Conservation (phyloP, 2,888 invertebrate species). For the Unio pictorum region DNA sequence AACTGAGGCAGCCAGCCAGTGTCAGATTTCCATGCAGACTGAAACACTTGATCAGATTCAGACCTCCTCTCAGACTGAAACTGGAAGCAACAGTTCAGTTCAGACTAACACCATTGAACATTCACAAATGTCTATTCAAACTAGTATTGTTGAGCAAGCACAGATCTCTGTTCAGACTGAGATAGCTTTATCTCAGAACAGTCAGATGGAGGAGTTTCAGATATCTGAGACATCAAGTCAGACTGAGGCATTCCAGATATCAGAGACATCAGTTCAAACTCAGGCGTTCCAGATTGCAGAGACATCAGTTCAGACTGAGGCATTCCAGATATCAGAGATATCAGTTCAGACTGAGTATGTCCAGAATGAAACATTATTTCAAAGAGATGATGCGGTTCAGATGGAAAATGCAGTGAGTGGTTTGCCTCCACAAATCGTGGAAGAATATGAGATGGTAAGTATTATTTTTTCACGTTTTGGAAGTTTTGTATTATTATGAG, state of each 20-base stretch:
- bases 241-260: neutral
- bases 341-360: neutral
- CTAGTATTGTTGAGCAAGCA: neutral
- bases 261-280: constrained; percentile 25
- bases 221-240: neutral
- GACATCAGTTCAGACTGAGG: constrained; percentile 32
- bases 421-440: too few species aligned
- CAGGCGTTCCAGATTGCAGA: constrained; percentile 15
- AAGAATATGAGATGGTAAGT: too few species aligned
- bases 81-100: constrained; percentile 15
- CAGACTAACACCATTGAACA: constrained; percentile 17
- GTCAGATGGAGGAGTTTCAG: neutral
- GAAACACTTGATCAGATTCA: constrained; percentile 17
- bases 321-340: too few species aligned
- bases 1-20: constrained; percentile 11
- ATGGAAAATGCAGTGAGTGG: too few species aligned
- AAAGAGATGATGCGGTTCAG: constrained; percentile 15
- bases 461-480: too few species aligned
- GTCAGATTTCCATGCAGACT: constrained; percentile 22
- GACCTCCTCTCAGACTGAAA: constrained; percentile 27
- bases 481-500: too few species aligned
- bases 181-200: neutral
- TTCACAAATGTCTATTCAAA: constrained; percentile 4
- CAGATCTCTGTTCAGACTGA: constrained; percentile 5
- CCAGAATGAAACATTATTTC: constrained; percentile 10